Base-by-base conservation (phyloP, 1,140 invertebrate genomes). In the Apis dorsata region DNA sequence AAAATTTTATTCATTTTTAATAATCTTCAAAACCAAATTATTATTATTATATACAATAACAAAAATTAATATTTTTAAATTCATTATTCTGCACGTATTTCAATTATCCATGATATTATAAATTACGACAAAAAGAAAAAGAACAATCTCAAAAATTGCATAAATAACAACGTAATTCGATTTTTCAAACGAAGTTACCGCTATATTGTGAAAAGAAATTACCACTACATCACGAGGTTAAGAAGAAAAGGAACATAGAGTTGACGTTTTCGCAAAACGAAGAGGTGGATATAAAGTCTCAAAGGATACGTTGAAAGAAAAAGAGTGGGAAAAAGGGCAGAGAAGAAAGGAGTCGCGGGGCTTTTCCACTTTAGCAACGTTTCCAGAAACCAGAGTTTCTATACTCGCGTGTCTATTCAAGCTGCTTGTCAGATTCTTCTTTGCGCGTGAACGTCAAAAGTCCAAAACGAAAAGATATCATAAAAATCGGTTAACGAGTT, bases 401-500 rank as follows among this genome's bases (percentile, higher is more conserved):
- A 44, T 44, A 44, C 34, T 81, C 49, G 15, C 21, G 51, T 49
- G 28, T 34, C 79, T 59, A 44, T 57, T 71, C 55, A 53, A 72
- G 21, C 28, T 53, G 62, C 62, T 66, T 81, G 68, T 63, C 79
- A 68, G 71, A 49, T 57, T 65, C 28, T 57, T 65, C 28, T 60
- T 60, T 51, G 51, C 75, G 76, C 68, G 55, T 17, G 76, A 71
- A 75, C 28, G 68, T 55, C 28, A 70, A 74, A 44, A 62, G 60
- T 44, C 65, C 66, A 15, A 44, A 44, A 44, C 15, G 15, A 34
- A 53, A 76, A 59, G 71, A 44, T 68, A 62, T n/a, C 57, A 57
- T 73, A 84, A 73, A 84, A 69, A 72, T 86, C n/a, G 62, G 55
- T 57, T 80, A 80, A 86, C 34, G 77, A 73, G 34, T 65, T 63